Evolutionary conservation across 2,113 vertebrate species (phyloP), one percentile per base, ranked within the genome.

Genomic region (Takifugu bimaculatus): DNA sequence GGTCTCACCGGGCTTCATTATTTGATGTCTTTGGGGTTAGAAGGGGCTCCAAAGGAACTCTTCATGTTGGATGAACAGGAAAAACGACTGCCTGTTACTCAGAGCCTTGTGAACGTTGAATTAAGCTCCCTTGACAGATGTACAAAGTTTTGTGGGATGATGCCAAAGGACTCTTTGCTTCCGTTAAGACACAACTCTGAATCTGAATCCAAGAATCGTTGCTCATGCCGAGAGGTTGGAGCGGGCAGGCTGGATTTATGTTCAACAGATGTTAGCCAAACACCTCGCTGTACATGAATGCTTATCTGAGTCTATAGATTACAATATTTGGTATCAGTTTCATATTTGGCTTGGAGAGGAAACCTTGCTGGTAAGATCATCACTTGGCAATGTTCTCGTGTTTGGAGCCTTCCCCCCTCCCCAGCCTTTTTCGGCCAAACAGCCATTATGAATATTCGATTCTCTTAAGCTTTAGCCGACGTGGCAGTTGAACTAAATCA

Each of bases 401-500:
- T 27, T 54, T 29, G 60, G 20, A 50, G 51, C 26, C 58, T 32
- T 35, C 44, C 64, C 13, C 13, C 13, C 65, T 75, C 70, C 56
- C 20, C 62, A 68, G 67, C 58, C 69, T 50, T 55, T 65, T 20
- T 32, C 55, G 72, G 79, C 80, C 79, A 85, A 72, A 78, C 32
- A 69, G 68, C 45, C 64, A 78, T 86, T 81, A 85, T 72, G 54
- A 63, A 60, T 65, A 71, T 65, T 65, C 74, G 59, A 80, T 76
- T 82, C 64, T 53, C 64, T 78, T 63, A 50, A 67, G 43, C 49
- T 80, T 87, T 76, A 82, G 77, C 70, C 52, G 52, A 80, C 45
- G 6, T 76, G 78, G 77, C 81, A 74, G 74, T 86, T 65, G 44
- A 61, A 71, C 71, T 70, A 69, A 78, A 82, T 85, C 63, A 75